Percentiles rank a stretch among this genome's conserved stretches.
phyloP scores from a whole-genome alignment of 2,113 vertebrate genomes.

The Barbus barbus region DNA sequence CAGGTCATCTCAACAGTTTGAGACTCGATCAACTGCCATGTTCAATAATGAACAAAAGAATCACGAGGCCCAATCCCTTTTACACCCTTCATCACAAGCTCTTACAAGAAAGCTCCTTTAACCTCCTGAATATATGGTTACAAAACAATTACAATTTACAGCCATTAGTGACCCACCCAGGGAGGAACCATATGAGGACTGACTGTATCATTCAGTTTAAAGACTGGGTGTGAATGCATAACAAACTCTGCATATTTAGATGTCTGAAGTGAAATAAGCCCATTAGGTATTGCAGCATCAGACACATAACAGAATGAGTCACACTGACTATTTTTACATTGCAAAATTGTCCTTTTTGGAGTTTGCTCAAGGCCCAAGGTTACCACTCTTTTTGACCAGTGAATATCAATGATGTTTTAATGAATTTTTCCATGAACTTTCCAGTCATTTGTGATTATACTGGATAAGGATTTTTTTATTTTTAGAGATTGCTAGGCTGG shows the following conservation, averaged over 20 bases:
- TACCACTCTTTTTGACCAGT: background rate
- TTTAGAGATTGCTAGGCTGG: background rate
- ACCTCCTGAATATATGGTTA: background rate
- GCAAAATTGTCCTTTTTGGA: background rate
- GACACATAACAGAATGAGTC: background rate
- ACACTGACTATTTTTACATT: background rate
- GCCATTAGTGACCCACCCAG: constrained; percentile 8
- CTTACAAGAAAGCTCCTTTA: background rate
- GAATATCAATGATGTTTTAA: background rate
- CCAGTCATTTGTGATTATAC: background rate
- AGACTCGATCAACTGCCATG: background rate
- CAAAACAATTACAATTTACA: constrained; percentile 10
- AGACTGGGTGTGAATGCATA: constrained; percentile 8
- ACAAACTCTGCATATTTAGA: background rate
- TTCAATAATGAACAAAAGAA: background rate
- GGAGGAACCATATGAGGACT: constrained; percentile 8
- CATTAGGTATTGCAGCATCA: background rate
- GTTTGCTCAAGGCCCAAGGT: background rate
- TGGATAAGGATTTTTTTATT: background rate
- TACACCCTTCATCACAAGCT: constrained; percentile 24
- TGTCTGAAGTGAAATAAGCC: background rate
- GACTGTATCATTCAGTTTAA: background rate
- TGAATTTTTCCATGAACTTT: background rate
- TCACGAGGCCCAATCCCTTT: background rate
- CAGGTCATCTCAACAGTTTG: background rate